Base-by-base conservation (phyloP, 2,113 vertebrate species). In the Chelonoidis abingdonii region DNA sequence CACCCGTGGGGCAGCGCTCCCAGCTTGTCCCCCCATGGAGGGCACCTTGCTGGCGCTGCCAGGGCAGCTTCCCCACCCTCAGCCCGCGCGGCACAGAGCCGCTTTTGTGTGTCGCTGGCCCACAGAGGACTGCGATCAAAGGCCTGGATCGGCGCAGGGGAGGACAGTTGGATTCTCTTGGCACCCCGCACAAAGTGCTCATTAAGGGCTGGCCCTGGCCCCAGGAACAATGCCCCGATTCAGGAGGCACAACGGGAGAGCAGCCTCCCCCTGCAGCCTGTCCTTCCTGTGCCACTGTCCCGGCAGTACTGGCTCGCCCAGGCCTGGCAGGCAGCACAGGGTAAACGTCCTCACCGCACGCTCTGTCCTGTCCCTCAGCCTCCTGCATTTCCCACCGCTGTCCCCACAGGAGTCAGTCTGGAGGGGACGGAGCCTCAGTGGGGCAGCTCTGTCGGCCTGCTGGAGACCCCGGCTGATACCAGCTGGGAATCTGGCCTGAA, bases 151-250 rank as follows among this genome's bases (percentile, higher is more conserved):
- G 9, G 65, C 65, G 4, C 38, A 31, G 49, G 16, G 50, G 41
- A 54, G 56, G 80, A 17, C 27, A 13, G 2, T 72, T 89, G 76
- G 57, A 84, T 49, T 84, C 38, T 80, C 59, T 80, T 90, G 94
- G 92, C 90, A 92, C 82, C 3, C 2, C 3, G 0, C 47, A 88
- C 90, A 86, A 87, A 79, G 92, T 44, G 24, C 65, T 81, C 80
- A 78, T 72, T 88, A 91, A 86, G 59, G 87, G 65, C 65, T 27
- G 24, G 44, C 44, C 54, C 65, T 10, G 87, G 65, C 65, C n/a
- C 9, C 5, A 50, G 83, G 83, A 86, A 95, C 94, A 95, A 94
- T 69, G 92, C 78, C 54, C 72, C 1, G 12, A 89, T 92, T 94
- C 54, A 93, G 54, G 50, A 69, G 83, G 76, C 72, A 86, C 57